Base-by-base conservation (phyloP, 2,888 invertebrate species). In the Eristalinus sepulchralis region DNA sequence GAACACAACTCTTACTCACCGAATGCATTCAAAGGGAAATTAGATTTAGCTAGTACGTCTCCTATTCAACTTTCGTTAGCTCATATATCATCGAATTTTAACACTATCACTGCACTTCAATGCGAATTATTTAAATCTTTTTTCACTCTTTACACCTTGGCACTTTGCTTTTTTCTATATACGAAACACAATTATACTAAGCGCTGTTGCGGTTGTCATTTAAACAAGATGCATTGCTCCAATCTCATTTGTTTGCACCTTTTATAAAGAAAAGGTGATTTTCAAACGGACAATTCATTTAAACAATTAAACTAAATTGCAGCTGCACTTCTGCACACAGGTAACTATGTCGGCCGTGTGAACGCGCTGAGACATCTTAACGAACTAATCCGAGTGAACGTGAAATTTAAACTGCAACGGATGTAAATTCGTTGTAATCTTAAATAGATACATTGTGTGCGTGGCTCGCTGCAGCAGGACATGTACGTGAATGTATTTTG, bases 351-450 rank as follows among this genome's bases (percentile, higher is more conserved):
- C 63, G 57, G 57, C 75, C 78, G 73, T 83, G 75, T 75, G 70
- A 79, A 83, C 78, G 63, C 83, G 75, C 67, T 75, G 75, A 75
- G 71, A 83, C 73, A 83, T 83, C 66, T 73, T 62, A 86, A 79
- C 79, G 86, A 83, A 86, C 86, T 86, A 78, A 83, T 83, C 86
- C 86, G 75, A 82, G 36, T 63, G 66, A 83, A 71, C 78, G 73
- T 83, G 63, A 8, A 79, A 67, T 86, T 86, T 71, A 79, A 86
- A 86, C 86, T 86, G 86, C 83, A 86, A 83, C 83, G 86, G 83
- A 86, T 83, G 75, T 75, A 67, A 86, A 66, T 75, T 86, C 78
- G 81, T 72, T 85, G 77, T 82, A 77, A 85, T 85, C 82, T 82
- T 85, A 82, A 85, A 86, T 75, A 86, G 82, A 73, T 85, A 77